A percentile compares a stretch with the other conserved stretches of the same genome.
Evolutionary conservation across 2,113 vertebrate genomes (phyloP).

Genomic region (Theropithecus gelada): DNA sequence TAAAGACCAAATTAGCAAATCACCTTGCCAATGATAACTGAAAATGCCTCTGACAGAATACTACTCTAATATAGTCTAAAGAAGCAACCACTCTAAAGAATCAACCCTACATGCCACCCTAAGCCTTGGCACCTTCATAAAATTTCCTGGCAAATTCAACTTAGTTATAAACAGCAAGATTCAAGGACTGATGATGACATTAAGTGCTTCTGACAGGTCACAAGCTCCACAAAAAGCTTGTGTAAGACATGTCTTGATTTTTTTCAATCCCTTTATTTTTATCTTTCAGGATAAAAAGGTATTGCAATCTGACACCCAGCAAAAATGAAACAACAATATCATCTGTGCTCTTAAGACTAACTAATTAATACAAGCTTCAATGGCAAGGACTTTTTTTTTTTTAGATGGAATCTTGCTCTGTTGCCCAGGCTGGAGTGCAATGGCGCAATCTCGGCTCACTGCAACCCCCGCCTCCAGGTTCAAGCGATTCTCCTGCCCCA

Average conservation of each 20-base stretch:
- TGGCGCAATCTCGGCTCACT: too few relatives aligned
- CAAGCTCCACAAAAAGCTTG: background rate
- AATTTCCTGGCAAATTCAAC: background rate
- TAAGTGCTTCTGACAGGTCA: background rate
- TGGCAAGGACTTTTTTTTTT: background rate
- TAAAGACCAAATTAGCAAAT: background rate
- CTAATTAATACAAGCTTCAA: background rate
- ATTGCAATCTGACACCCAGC: background rate
- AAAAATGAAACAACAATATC: background rate
- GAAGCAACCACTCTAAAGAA: background rate
- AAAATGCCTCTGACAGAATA: background rate
- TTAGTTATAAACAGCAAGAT: background rate
- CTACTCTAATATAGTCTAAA: background rate
- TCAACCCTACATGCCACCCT: too few relatives aligned
- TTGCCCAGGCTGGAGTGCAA: too few relatives aligned
- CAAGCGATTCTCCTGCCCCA: too few relatives aligned
- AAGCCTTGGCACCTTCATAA: background rate
- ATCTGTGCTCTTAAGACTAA: background rate
- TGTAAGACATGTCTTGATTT: too few relatives aligned
- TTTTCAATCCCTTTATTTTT: background rate
- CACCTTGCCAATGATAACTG: rapidly evolving
- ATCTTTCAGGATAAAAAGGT: background rate
- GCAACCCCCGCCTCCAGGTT: too few relatives aligned
- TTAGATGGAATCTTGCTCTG: too few relatives aligned
- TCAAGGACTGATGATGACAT: background rate